Base-by-base conservation (phyloP, 2,797 vertebrate species). In the Protosalanx chinensis region DNA sequence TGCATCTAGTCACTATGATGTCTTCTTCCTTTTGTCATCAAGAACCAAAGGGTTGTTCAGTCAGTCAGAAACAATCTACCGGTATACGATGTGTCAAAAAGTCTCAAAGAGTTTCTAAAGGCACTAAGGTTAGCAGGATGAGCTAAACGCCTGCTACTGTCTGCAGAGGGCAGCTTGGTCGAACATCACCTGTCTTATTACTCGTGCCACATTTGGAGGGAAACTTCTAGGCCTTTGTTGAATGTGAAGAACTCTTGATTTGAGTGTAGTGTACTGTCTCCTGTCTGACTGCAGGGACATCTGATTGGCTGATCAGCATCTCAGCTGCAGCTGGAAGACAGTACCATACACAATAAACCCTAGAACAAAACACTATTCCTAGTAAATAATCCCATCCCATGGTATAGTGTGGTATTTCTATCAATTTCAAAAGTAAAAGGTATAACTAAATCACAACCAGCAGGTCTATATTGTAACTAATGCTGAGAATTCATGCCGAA, bases 271-370 rank as follows among this genome's bases (percentile, higher is more conserved):
- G 18, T 27, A 68, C 51, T 41, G 67, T 58, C n/a, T 32, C 33
- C 16, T 33, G n/a, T 10, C n/a, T 15, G 12, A 35, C 33, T 66
- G 56, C 32, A 58, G 33, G 56, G 35, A 68, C 67, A 18, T 58
- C 56, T 41, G 67, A 68, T 58, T 68, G 53, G 67, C 32, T 59
- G 67, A 58, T 68, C 67, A 68, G 67, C 32, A 23, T 59, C 67
- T 35, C 57, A 59, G 27, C 67, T 37, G 53, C 67, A 27, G 33
- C n/a, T 12, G 56, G 18, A 18, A 58, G 23, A 27, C 64, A 29
- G 20, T 65, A 13, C 66, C 56, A 59, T 59, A 29, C 59, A 30
- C 23, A 2, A 20, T 58, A 6, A 27, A 18, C 53, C 58, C n/a
- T 10, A 3, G 32, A 58, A 30, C 10, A 15, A 13, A 37, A 58